Evolutionary conservation across 2,113 vertebrate species (phyloP).

Genomic region (Willisornis vidua): DNA sequence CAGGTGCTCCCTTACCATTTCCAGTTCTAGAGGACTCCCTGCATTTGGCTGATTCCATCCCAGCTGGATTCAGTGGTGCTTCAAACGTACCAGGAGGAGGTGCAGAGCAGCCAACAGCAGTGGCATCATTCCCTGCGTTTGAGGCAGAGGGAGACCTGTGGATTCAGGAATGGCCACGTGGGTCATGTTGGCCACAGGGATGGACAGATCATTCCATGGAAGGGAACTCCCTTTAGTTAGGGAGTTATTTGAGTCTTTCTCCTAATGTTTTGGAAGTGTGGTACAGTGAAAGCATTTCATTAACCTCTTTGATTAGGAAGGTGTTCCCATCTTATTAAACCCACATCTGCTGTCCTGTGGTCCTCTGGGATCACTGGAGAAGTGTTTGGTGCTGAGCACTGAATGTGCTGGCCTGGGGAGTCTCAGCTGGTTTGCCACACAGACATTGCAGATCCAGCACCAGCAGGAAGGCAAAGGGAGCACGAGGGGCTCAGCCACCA

Average conservation of each 20-base stretch:
- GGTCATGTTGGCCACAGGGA: neutral
- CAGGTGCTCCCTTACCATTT: neutral
- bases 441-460: neutral
- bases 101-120: neutral
- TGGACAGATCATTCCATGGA: neutral
- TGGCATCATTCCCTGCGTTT: accelerated
- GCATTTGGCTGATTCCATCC: neutral
- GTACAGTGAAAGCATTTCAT: neutral
- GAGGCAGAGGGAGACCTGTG: neutral
- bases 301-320: neutral
- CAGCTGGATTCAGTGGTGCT: neutral
- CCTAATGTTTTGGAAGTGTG: neutral
- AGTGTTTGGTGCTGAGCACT: neutral
- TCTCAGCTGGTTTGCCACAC: neutral
- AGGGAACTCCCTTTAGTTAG: neutral
- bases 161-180: neutral
- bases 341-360: neutral
- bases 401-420: neutral
- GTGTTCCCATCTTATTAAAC: neutral
- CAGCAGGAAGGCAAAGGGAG: neutral
- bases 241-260: neutral
- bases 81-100: neutral
- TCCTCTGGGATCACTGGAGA: neutral
- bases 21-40: neutral
- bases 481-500: neutral